Evolutionary conservation across 2,888 invertebrate genomes (phyloP), one percentile per base, ranked within the genome.

Genomic region (Pheosia tremula): DNA sequence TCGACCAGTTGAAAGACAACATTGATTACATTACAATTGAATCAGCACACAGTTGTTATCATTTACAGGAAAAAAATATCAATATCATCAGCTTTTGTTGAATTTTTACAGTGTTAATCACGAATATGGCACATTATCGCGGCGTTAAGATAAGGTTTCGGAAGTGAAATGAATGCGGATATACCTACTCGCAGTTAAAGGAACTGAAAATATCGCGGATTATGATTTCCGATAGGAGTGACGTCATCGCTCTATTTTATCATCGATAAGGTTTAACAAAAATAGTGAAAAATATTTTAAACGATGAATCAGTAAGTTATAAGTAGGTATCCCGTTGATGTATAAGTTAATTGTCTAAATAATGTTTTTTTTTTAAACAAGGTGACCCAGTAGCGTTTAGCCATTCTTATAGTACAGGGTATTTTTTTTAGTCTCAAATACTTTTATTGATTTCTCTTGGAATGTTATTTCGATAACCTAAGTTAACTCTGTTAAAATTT

Each of bases 21-120:
- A 71, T 72, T 72, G 71, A 78, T 77, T 73, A 64, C 61, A 78
- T 77, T 73, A 64, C 61, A 74, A 71, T 73, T 73, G 67, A 75
- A 75, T 78, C 75, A 77, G 68, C 68, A 70, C 62, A 57, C 66
- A 63, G 66, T 62, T 64, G 66, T 76, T 80, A 79, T 80, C 77
- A 71, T 59, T 61, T 74, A 65, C 71, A 72, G 69, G 69, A 78
- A 79, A 79, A 75, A 68, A 56, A 38, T 67, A 65, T 69, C 68
- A 72, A 61, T 66, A 68, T 61, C 54, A 54, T 49, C 69, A 24
- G 24, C 24, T 24, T 75, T 77, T 77, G 67, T 77, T 68, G 57
- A 61, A 74, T 74, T 70, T 66, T 67, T 70, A 64, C 52, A 63
- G 66, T 65, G 47, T 75, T 72, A 68, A 58, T 77, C 72, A 78